phyloP scores from a whole-genome alignment of 2,113 vertebrate species.

The Nannospalax galili region DNA sequence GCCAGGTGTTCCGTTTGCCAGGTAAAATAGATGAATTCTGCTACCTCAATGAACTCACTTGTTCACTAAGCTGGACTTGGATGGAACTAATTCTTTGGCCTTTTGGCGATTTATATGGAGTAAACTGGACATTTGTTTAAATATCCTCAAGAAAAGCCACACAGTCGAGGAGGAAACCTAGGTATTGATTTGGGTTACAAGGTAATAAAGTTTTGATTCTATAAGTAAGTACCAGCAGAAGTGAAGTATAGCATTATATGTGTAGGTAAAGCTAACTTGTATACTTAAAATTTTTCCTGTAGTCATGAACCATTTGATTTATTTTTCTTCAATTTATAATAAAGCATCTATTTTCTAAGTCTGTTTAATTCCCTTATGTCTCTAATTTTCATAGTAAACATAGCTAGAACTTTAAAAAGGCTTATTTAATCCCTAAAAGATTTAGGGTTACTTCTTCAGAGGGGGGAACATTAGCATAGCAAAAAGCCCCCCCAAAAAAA shows the following conservation, averaged over 20 bases:
- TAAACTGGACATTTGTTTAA: too few species aligned
- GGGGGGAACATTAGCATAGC: too few species aligned
- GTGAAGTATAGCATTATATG: not conserved
- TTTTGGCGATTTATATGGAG: not conserved
- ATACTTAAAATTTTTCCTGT: not conserved
- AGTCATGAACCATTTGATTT: not conserved
- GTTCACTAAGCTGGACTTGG: not conserved
- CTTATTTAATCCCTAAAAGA: too few species aligned
- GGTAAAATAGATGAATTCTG: too few species aligned
- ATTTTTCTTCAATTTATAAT: not conserved
- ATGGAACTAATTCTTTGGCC: not conserved
- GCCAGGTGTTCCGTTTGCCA: too few species aligned
- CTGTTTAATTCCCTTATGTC: not conserved
- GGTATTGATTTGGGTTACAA: not conserved
- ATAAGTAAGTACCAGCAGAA: not conserved
- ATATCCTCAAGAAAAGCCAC: not conserved
- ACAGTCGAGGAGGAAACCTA: not conserved
- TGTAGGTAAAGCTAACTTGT: not conserved
- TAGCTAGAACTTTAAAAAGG: not conserved
- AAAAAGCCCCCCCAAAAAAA: too few species aligned
- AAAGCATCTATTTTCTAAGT: not conserved
- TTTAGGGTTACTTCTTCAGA: too few species aligned
- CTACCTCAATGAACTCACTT: not conserved
- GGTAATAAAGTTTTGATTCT: not conserved
- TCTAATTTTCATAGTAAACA: not conserved